Conservation (phyloP, 2,113 vertebrate genomes). For the Corvus hawaiiensis region DNA sequence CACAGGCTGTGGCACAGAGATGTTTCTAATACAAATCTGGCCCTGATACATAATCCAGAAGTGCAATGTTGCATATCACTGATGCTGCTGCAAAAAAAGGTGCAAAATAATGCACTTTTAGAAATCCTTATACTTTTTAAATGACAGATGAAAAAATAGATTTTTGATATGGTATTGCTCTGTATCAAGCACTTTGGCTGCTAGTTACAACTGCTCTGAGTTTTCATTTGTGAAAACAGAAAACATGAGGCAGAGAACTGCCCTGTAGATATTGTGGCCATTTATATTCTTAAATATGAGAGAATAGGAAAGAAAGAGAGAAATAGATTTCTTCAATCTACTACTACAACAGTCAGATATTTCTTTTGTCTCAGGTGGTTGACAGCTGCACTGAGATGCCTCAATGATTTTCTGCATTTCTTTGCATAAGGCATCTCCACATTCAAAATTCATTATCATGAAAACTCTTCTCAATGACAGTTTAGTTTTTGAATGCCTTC, state of each 20-base stretch:
- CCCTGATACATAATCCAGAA: not conserved
- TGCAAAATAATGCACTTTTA: not conserved
- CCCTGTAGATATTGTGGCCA: not conserved
- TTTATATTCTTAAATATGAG: not conserved
- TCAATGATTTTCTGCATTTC: not conserved
- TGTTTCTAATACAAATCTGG: not conserved
- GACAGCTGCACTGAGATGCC: not conserved
- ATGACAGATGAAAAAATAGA: not conserved
- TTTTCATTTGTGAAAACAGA: not conserved
- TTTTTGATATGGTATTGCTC: not conserved
- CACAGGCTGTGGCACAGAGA: fast-evolving
- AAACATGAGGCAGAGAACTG: not conserved
- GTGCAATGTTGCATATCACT: not conserved
- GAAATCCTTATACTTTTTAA: not conserved
- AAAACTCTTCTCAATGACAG: not conserved
- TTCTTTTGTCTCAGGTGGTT: not conserved
- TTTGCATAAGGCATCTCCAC: not conserved
- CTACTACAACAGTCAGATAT: not conserved
- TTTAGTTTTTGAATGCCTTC: not conserved
- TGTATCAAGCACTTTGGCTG: not conserved
- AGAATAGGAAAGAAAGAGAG: not conserved
- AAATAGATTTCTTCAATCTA: not conserved
- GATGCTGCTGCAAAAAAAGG: not conserved
- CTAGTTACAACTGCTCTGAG: not conserved
- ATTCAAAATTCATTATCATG: not conserved